Conservation (phyloP, 2,797 vertebrate species). For the Coilia nasus region DNA sequence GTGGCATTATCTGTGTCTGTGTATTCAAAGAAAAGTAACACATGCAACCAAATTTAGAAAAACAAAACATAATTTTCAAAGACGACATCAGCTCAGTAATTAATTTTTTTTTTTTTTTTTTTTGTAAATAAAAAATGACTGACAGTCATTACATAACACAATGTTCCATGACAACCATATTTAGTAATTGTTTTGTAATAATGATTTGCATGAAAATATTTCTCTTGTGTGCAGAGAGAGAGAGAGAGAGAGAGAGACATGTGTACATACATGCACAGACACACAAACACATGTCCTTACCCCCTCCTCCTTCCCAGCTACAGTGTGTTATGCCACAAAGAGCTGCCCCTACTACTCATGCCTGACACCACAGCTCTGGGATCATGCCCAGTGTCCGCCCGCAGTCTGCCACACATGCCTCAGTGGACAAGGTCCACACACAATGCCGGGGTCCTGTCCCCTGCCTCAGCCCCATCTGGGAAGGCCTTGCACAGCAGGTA, state of each 20-base stretch:
- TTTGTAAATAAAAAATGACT: neutral
- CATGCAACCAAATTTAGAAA: neutral
- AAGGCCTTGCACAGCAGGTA: neutral
- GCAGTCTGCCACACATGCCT: neutral
- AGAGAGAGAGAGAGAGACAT: too few species aligned
- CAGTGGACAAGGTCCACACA: neutral
- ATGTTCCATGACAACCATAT: neutral
- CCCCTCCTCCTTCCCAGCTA: neutral
- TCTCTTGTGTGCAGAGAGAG: neutral
- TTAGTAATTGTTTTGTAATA: neutral
- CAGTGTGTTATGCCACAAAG: neutral
- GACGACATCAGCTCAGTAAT: neutral
- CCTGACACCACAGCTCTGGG: conserved; percentile 9
- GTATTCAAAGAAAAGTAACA: neutral
- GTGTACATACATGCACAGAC: neutral
- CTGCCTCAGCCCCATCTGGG: neutral
- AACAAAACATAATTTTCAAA: neutral
- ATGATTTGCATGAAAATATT: neutral
- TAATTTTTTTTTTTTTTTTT: neutral
- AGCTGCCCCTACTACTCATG: neutral
- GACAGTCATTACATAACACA: neutral
- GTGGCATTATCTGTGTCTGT: neutral
- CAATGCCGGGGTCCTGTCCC: neutral
- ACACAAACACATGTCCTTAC: neutral
- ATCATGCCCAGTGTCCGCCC: conserved; percentile 3